These are phyloP conservation scores for Phaedon cochleariae DNA, from an alignment of 2,888 invertebrate species.

Conservation along the genomic window DNA sequence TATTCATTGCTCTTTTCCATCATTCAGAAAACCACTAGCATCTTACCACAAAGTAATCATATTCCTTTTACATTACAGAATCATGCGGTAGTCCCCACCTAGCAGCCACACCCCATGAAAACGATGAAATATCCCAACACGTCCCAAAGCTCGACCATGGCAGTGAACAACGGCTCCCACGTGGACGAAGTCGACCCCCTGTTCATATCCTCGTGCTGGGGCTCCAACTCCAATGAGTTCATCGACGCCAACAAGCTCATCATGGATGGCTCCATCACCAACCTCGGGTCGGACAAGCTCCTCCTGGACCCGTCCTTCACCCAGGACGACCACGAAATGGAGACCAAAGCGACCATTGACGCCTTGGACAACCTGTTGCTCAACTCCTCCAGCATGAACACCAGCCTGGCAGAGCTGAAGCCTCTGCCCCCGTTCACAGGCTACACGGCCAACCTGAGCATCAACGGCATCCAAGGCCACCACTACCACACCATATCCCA, in stretches of 20 bases:
- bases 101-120: slow-evolving; percentile 49
- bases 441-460: slow-evolving; percentile 85
- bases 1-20: no score
- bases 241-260: slow-evolving; percentile 66
- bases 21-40: no score
- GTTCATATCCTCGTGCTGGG: slow-evolving; percentile 78
- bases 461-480: slow-evolving; percentile 88
- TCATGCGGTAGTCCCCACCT: neutral
- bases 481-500: slow-evolving; percentile 88
- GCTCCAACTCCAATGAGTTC: slow-evolving; percentile 63
- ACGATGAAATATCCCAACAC: slow-evolving; percentile 63
- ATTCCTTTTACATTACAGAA: neutral
- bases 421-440: slow-evolving; percentile 87
- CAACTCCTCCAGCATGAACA: slow-evolving; percentile 64
- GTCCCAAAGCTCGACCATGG: slow-evolving; percentile 59
- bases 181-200: slow-evolving; percentile 73
- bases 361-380: slow-evolving; percentile 63
- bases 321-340: slow-evolving; percentile 63
- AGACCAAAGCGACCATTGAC: slow-evolving; percentile 66
- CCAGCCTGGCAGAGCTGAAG: slow-evolving; percentile 82
- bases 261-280: slow-evolving; percentile 66
- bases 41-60: neutral
- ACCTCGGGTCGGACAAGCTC: slow-evolving; percentile 64
- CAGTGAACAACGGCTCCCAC: slow-evolving; percentile 59
- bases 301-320: slow-evolving; percentile 65